Evolutionary conservation across 2,797 vertebrate genomes (phyloP).

Genomic region (Enteromius trimaculatus): DNA sequence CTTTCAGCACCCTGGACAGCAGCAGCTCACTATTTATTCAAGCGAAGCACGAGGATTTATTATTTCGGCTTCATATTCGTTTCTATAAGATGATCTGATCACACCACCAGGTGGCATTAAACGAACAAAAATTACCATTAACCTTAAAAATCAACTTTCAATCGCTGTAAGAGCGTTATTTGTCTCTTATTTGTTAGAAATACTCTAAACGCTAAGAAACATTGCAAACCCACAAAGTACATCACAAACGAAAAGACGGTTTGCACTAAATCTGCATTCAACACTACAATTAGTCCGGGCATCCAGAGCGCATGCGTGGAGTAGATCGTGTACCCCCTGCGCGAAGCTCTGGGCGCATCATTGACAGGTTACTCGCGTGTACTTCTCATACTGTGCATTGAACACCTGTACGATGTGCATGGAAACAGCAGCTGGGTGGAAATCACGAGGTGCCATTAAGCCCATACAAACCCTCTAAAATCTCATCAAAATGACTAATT

Average conservation of each 20-base stretch:
- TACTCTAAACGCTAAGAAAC: neutral
- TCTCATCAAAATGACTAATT: conserved; percentile 60
- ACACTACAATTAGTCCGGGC: neutral
- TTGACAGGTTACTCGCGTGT: conserved; percentile 14
- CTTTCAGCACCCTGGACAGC: conserved; percentile 34
- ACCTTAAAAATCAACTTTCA: neutral
- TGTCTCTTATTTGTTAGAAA: too few relatives aligned
- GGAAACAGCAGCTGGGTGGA: conserved; percentile 13
- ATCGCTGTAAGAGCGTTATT: neutral
- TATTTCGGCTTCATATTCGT: neutral
- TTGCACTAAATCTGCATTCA: neutral
- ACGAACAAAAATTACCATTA: neutral
- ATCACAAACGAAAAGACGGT: neutral
- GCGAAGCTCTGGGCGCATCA: conserved; percentile 11
- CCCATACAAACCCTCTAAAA: neutral
- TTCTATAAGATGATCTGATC: neutral
- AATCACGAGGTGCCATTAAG: conserved; percentile 23
- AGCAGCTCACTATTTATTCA: neutral
- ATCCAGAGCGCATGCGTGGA: conserved; percentile 32
- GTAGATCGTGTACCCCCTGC: neutral
- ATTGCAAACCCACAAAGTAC: neutral
- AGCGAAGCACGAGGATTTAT: neutral
- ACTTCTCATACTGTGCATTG: conserved; percentile 10
- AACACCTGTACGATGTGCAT: conserved; percentile 33
- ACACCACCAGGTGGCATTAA: conserved; percentile 16